phyloP scores from a whole-genome alignment of 2,113 vertebrate species.

The Ailuropoda melanoleuca region DNA sequence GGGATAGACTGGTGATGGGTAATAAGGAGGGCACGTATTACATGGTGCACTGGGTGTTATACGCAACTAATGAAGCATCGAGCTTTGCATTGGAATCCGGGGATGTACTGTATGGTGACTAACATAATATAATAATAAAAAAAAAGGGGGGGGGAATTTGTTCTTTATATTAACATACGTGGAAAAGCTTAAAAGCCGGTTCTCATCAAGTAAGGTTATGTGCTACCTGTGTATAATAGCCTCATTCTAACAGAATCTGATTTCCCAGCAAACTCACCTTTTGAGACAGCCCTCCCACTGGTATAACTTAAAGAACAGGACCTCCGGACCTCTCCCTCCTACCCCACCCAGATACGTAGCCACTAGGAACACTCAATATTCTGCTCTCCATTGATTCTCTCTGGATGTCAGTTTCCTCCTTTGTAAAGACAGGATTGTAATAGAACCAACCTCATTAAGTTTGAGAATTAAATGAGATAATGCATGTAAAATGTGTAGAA shows the following conservation, averaged over 20 bases:
- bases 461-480: not conserved
- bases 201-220: not conserved
- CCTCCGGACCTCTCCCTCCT: accelerated
- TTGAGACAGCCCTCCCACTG: not conserved
- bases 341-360: not conserved
- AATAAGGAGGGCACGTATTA: no score
- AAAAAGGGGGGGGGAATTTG: not conserved
- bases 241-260: not conserved
- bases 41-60: no score
- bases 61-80: no score
- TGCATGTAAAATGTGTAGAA: not conserved
- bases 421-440: not conserved
- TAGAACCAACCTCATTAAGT: not conserved
- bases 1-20: no score
- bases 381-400: not conserved
- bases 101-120: no score
- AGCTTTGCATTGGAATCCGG: no score
- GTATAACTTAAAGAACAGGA: not conserved
- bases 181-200: not conserved
- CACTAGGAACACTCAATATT: not conserved
- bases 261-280: not conserved
- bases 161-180: not conserved
- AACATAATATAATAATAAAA: no score
- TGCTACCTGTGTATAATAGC: not conserved
- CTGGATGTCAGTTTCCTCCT: not conserved